Base-by-base conservation (phyloP, 2,113 vertebrate species). In the Tetraodon nigroviridis region DNA sequence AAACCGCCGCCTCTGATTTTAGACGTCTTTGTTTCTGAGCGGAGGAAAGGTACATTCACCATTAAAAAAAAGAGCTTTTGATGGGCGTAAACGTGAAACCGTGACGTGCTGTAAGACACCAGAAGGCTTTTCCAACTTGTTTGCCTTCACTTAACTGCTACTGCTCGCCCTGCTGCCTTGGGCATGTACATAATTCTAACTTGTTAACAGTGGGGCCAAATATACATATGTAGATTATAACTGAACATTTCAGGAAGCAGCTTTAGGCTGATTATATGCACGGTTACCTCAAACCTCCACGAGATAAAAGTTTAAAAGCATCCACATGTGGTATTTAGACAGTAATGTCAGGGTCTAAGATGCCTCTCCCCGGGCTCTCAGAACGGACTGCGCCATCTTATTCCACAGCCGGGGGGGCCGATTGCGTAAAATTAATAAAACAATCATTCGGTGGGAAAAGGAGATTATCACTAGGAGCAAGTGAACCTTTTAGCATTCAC, bases 401-500 rank as follows among this genome's bases (percentile, higher is more conserved):
- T 44, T 51, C 48, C 41, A 51, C 29, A 53, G 45, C 58, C 24
- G 53, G 68, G 51, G 22, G 21, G 17, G 15, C 17, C 20, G 37
- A 58, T 61, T 51, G 17, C 12, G 54, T 0, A 42, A 11, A 69
- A 49, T 53, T 49, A 65, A 65, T 67, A 63, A 76, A 72, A 76
- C 54, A 61, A 58, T 52, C 58, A 69, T 71, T 75, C 15, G 27
- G 52, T 50, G 2, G 60, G 52, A 13, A 41, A 29, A 75, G 65
- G 64, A 73, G 68, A 70, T 82, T 66, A 83, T 86, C 69, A 76
- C 27, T 8, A 37, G 58, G 76, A 27, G 37, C 73, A 82, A 71
- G 76, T 82, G 75, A 79, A 68, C 77, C 79, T 78, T 80, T 83
- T 71, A 85, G 82, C 77, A 82, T 72, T 64, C 49, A 19, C 59